Evolutionary conservation across 1,140 invertebrate genomes (phyloP).

Genomic region (Aethina tumida): DNA sequence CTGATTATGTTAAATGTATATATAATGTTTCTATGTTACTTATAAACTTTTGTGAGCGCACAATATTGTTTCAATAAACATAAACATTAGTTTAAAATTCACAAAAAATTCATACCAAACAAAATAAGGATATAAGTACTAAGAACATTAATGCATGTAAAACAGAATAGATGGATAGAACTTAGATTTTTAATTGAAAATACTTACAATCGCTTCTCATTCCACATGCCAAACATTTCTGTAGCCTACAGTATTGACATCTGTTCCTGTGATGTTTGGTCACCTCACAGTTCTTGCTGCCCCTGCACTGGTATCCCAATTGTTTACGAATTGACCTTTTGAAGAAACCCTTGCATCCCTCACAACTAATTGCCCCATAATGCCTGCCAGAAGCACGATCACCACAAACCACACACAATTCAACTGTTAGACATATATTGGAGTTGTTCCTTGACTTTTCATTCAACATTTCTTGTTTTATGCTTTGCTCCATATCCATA

Average conservation of each 20-base stretch:
- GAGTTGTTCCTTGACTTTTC: slow-evolving; percentile 19
- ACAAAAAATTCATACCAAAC: too few species aligned
- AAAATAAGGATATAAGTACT: too few species aligned
- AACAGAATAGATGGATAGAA: too few species aligned
- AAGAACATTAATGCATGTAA: too few species aligned
- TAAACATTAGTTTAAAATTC: too few species aligned
- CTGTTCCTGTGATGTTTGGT: slow-evolving; percentile 95
- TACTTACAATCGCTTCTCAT: slow-evolving; percentile 97
- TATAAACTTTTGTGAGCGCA: too few species aligned
- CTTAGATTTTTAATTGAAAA: slow-evolving; percentile 2
- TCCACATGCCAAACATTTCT: slow-evolving; percentile 93
- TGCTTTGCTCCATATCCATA: slow-evolving; percentile 21
- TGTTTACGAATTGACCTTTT: slow-evolving; percentile 90
- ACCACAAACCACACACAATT: slow-evolving; percentile 89
- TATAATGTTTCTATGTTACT: too few species aligned
- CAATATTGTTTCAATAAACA: too few species aligned
- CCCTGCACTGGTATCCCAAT: slow-evolving; percentile 90
- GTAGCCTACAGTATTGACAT: slow-evolving; percentile 94
- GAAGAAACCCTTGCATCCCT: slow-evolving; percentile 90
- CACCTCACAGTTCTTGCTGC: slow-evolving; percentile 90
- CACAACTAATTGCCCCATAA: slow-evolving; percentile 89
- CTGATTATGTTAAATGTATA: too few species aligned
- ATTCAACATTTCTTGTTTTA: slow-evolving; percentile 16
- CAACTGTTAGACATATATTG: slow-evolving; percentile 42
- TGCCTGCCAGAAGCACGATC: slow-evolving; percentile 89